phyloP scores from a whole-genome alignment of 30 jellyfish, hydroid and myxozoan species.

The Hydra vulgaris region DNA sequence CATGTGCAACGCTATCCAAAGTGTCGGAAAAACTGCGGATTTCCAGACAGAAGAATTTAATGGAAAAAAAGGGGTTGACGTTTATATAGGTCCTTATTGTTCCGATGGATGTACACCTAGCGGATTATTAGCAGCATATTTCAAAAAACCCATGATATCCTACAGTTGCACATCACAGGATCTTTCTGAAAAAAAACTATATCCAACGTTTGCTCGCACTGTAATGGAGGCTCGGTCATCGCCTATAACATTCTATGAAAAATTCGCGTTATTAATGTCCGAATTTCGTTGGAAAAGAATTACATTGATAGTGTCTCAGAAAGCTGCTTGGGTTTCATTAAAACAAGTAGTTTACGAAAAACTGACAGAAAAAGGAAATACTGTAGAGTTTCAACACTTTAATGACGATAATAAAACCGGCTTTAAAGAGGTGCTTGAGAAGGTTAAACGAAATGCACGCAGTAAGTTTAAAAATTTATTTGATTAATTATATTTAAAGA shows the following conservation, averaged over 20 bases:
- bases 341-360: constrained; percentile 3
- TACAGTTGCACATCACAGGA: constrained; percentile 62
- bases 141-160: constrained; percentile 60
- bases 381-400: constrained; percentile 2
- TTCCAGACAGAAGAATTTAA: background rate
- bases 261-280: constrained; percentile 35
- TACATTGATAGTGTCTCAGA: constrained; percentile 37
- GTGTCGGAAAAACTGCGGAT: constrained; percentile 23
- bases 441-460: constrained; percentile 45
- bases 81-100: constrained; percentile 39
- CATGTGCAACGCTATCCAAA: constrained; percentile 9
- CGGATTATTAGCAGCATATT: constrained; percentile 34
- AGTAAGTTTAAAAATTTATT: constrained; percentile 30
- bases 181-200: constrained; percentile 39
- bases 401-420: background rate
- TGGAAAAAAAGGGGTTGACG: constrained; percentile 33
- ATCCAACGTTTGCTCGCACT: constrained; percentile 86
- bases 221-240: constrained; percentile 66
- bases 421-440: constrained; percentile 16
- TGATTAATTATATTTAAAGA: too few species aligned
- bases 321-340: constrained; percentile 19
- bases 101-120: constrained; percentile 37
- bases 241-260: constrained; percentile 18
- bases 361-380: background rate
- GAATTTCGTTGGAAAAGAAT: constrained; percentile 51